Evolutionary conservation across 2,888 invertebrate species (phyloP), one percentile per base, ranked within the genome.

Genomic region (Mamestra brassicae): DNA sequence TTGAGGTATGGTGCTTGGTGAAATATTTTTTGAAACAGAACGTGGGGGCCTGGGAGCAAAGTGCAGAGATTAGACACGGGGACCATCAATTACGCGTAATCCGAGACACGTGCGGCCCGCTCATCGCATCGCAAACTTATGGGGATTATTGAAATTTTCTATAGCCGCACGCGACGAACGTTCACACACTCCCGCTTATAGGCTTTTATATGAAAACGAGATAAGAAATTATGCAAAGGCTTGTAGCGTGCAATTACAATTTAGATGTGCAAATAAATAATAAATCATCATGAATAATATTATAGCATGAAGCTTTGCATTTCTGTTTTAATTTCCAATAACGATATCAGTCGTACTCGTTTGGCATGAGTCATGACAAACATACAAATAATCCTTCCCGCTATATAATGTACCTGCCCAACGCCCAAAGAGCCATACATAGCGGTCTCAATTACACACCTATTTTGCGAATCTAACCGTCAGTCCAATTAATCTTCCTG

Each of bases 51-150:
- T 65, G 86, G 82, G 89, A 93, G 92, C 93, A 94, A 93, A 95
- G 95, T 94, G 95, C 94, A 94, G 93, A 95, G 96, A 95, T 96
- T 96, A 96, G 95, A 93, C 92, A 91, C 90, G 88, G 92, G 89
- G 90, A 92, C 94, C 96, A 96, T 96, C 95, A 95, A 96, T 96
- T 96, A 95, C 93, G 88, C 85, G 91, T 96, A 96, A 96, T 94
- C 96, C 96, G 90, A 87, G 90, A 88, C 95, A 94, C 95, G 96
- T 95, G 96, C 94, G 94, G 91, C 81, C 90, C 87, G 92, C 91
- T 91, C 91, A 88, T 90, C 91, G 91, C 90, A 87, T 91, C 91
- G 90, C 92, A 91, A 95, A 95, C 94, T 94, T 93, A 94, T 91
- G 87, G 92, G 94, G 94, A 95, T 95, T 95, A 95, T 94, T 94